A percentile compares a stretch with the other conserved stretches of the same genome.
phyloP scores from a whole-genome alignment of 30 jellyfish, hydroid and myxozoan species.

The Calvadosia cruxmelitensis region DNA sequence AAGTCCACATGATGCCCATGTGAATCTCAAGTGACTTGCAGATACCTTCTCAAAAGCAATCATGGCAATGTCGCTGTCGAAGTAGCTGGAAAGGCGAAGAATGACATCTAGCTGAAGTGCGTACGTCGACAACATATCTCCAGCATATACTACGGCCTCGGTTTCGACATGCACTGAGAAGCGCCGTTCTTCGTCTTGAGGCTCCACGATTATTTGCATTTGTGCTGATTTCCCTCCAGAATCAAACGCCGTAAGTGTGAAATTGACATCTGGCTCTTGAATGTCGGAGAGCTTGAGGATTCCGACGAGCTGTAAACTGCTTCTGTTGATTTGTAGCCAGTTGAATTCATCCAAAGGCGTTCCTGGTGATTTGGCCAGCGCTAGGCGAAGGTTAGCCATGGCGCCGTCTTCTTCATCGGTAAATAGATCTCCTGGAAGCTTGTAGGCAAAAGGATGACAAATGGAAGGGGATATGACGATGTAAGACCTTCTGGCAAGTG shows the following conservation, averaged over 20 bases:
- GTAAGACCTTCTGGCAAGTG: background rate
- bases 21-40: background rate
- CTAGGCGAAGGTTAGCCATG: constrained; percentile 46
- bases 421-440: constrained; percentile 33
- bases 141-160: background rate
- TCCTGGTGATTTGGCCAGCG: constrained; percentile 20
- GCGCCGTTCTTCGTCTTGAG: background rate
- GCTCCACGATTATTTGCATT: background rate
- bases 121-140: background rate
- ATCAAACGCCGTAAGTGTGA: background rate
- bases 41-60: background rate
- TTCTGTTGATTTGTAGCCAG: background rate
- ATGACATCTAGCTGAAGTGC: background rate
- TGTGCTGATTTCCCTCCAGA: background rate
- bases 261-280: background rate
- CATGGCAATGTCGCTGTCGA: background rate
- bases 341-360: background rate
- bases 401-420: constrained; percentile 42
- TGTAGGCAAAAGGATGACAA: constrained; percentile 42
- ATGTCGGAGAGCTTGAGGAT: background rate
- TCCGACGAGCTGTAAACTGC: background rate
- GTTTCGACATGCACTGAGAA: background rate
- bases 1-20: background rate
- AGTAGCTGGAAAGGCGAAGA: background rate
- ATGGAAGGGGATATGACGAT: background rate